Evolutionary conservation across 2,113 vertebrate species (phyloP).

Genomic region (Trinectes maculatus): DNA sequence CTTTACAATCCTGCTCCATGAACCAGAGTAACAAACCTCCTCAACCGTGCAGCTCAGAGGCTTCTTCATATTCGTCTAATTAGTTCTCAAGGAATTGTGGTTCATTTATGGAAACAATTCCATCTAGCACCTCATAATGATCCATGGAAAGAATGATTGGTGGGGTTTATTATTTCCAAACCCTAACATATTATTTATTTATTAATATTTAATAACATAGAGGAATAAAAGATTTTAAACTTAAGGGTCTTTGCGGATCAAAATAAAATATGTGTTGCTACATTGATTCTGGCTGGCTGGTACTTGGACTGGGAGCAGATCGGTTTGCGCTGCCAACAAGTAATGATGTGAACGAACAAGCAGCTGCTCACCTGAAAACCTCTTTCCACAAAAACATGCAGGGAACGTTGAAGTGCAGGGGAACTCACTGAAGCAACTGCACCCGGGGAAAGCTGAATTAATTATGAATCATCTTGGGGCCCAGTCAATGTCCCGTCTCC

Average conservation of each 20-base stretch:
- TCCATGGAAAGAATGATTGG: neutral
- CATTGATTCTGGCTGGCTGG: neutral
- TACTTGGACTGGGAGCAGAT: neutral
- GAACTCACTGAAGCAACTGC: constrained; percentile 1
- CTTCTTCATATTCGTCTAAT: neutral
- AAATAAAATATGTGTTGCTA: neutral
- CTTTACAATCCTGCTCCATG: neutral
- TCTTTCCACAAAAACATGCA: neutral
- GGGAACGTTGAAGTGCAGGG: constrained; percentile 18
- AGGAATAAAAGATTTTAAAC: neutral
- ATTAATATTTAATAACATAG: neutral
- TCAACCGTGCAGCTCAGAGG: no score
- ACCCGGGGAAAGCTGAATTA: constrained; percentile 40
- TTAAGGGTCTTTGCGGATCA: neutral
- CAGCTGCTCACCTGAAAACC: constrained; percentile 6
- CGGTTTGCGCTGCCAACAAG: neutral
- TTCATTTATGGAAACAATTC: neutral
- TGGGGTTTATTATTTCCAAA: neutral
- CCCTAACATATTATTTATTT: neutral
- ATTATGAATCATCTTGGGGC: constrained; percentile 47
- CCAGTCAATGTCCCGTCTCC: constrained; percentile 46
- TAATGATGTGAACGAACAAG: constrained; percentile 4
- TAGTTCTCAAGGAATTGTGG: neutral
- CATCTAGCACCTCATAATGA: neutral
- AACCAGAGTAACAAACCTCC: neutral